Evolutionary conservation across 2,888 invertebrate species (phyloP), one percentile per base, ranked within the genome.

Genomic region (Lymantria monacha): DNA sequence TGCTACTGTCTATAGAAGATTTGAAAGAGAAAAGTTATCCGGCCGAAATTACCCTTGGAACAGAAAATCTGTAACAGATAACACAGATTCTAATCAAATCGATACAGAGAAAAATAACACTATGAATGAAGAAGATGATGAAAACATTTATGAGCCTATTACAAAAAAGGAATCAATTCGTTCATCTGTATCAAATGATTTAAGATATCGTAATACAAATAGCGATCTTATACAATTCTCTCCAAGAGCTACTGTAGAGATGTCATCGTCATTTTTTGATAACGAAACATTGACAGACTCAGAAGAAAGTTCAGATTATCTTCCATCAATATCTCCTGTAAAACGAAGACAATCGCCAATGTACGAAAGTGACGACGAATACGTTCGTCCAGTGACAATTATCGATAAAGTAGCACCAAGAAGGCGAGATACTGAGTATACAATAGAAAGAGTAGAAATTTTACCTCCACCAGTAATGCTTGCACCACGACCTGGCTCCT

Each of bases 11-110:
- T 96, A 95, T 71, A 94, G 96, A 80, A 92, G 96, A 72, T 96
- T 96, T 72, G 96, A 96, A 82, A 94, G 95, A 61, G 96, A 96
- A 82, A 95, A 95, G 69, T 72, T 95, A 33, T 93, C 93, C 47
- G 96, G 96, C 0, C 92, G 94, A 44, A 92, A 92, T 70, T 94
- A 96, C 78, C 96, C 96, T 1, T 96, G 96, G 96, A 92, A 92
- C 15, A 67, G 68, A 37, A 66, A 74, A 40, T 65, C 73, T 11
- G 30, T 61, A 12, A 48, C 56, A 30, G 67, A 72, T 13, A 90
- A 80, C n/a, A 83, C 87, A 59, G 69, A 72, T 12, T 48, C 51
- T 0, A 67, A 76, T 44, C 69, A 56, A 52, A 51, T n/a, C 8
- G 62, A 63, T 13, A 62, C 57, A 51, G 59, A 52, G 22, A 62